Evolutionary conservation across 2,888 invertebrate species (phyloP).

Genomic region (Endotricha flammealis): DNA sequence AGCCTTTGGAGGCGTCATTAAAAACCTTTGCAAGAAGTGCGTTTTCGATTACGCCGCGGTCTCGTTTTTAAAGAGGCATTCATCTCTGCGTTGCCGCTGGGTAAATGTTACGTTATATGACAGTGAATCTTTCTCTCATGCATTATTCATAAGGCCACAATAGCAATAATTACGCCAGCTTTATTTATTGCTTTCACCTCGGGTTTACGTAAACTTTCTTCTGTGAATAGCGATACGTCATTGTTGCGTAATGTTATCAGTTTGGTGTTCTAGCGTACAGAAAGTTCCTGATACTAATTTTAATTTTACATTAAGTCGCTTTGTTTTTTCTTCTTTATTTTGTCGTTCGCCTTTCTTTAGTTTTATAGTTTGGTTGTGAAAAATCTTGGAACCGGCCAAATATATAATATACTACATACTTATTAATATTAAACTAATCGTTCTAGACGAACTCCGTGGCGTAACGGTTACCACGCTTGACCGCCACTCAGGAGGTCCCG

Average conservation of each 20-base stretch:
- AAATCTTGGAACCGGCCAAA: too few relatives aligned
- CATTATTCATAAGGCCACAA: constrained; percentile 55
- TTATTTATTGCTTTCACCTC: constrained; percentile 60
- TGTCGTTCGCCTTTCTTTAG: too few relatives aligned
- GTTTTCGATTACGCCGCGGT: constrained; percentile 4
- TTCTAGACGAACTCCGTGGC: too few relatives aligned
- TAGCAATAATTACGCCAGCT: constrained; percentile 54
- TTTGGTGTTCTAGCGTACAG: too few relatives aligned
- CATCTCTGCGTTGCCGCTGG: constrained; percentile 20
- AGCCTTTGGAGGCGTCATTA: background rate
- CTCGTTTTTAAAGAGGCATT: constrained; percentile 7
- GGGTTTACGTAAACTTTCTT: constrained; percentile 58
- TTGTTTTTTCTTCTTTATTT: too few relatives aligned
- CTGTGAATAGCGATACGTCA: constrained; percentile 35
- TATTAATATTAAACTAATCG: too few relatives aligned
- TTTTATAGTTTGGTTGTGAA: too few relatives aligned
- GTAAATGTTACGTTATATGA: constrained; percentile 41
- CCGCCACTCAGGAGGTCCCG: too few relatives aligned
- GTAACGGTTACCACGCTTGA: too few relatives aligned
- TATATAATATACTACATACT: too few relatives aligned
- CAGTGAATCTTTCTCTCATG: constrained; percentile 54
- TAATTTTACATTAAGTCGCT: too few relatives aligned
- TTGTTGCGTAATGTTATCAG: constrained; percentile 32
- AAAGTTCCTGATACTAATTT: too few relatives aligned
- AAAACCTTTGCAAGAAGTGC: constrained; percentile 2